phyloP scores from a whole-genome alignment of 2,888 invertebrate genomes.

The Noctua comes region DNA sequence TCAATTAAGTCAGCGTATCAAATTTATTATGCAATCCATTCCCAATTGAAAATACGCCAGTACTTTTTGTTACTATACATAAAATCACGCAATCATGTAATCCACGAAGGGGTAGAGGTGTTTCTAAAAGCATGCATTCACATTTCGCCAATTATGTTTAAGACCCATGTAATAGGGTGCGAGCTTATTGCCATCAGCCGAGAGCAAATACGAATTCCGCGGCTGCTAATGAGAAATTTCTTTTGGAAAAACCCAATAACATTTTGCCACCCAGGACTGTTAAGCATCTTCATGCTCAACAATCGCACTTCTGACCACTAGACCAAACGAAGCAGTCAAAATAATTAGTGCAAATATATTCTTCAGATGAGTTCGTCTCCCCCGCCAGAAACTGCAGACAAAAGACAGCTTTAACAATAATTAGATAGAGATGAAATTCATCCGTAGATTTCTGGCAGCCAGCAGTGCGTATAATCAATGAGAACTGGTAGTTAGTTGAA shows the following conservation, averaged over 20 bases:
- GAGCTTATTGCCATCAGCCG: not conserved
- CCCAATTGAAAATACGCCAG: not conserved
- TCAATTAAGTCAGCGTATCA: not conserved
- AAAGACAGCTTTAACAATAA: constrained; percentile 6
- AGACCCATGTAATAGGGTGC: not conserved
- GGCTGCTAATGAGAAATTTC: not conserved
- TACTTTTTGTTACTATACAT: not conserved
- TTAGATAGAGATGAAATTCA: constrained; percentile 15
- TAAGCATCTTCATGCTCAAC: not conserved
- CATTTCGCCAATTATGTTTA: not conserved
- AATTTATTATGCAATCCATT: not conserved
- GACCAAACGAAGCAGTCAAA: not conserved
- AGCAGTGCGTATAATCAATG: constrained; percentile 53
- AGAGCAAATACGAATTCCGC: not conserved
- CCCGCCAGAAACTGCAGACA: not conserved
- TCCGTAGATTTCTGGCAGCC: not conserved
- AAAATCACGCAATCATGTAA: not conserved
- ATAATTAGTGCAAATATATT: not conserved
- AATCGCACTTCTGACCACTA: not conserved
- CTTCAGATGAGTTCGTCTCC: constrained; percentile 23
- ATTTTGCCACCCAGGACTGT: not conserved
- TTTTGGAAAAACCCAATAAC: not conserved
- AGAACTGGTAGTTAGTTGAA: constrained; percentile 36
- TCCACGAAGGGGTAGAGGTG: not conserved
- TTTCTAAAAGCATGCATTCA: not conserved